These are phyloP conservation scores for Paralichthys olivaceus DNA, from an alignment of 2,113 vertebrate species.

Conservation along the genomic window DNA sequence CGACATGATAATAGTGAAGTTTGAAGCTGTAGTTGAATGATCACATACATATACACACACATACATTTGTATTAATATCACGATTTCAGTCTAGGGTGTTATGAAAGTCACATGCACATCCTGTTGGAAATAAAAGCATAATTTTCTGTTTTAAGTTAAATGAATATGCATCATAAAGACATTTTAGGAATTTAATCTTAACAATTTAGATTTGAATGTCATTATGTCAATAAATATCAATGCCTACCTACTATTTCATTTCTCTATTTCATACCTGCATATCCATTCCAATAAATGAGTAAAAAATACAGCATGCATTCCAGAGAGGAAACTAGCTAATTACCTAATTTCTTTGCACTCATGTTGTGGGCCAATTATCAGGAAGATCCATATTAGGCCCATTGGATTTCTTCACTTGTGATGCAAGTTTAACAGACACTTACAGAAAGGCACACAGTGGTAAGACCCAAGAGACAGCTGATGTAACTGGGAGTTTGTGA, in stretches of 20 bases:
- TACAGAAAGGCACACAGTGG: constrained; percentile 2
- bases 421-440: background rate
- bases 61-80: too few relatives aligned
- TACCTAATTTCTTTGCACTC: constrained; percentile 17
- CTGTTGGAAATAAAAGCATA: too few relatives aligned
- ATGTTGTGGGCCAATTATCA: constrained; percentile 37
- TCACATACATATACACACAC: too few relatives aligned
- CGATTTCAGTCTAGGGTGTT: too few relatives aligned
- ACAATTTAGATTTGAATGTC: background rate
- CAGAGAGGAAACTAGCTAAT: constrained; percentile 20
- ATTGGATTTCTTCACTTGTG: background rate
- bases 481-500: background rate
- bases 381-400: constrained; percentile 25
- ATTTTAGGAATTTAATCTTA: background rate
- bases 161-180: background rate
- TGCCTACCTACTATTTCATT: background rate
- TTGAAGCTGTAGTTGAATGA: background rate
- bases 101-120: too few relatives aligned
- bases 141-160: too few relatives aligned
- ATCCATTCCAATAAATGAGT: background rate
- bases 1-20: background rate
- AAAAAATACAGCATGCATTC: constrained; percentile 8
- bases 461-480: background rate
- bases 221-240: background rate
- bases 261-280: too few relatives aligned